Percentiles rank a stretch among this genome's conserved stretches.
These are phyloP conservation scores for Sphaerophoria taeniata DNA, from an alignment of 2,888 invertebrate genomes.

Conservation along the genomic window DNA sequence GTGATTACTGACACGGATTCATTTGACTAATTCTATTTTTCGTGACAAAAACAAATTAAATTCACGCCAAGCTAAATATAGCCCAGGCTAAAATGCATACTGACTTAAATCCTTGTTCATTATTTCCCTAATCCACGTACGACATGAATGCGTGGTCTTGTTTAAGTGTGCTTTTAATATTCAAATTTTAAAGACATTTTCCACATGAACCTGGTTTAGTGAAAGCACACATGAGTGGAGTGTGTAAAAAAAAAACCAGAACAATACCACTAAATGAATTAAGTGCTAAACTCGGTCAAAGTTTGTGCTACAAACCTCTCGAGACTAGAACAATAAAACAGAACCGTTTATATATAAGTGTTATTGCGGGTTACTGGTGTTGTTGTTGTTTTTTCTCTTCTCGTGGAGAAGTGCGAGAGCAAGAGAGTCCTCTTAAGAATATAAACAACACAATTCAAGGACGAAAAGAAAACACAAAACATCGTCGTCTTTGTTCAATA, in stretches of 20 bases:
- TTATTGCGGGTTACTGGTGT: not conserved
- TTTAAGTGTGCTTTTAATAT: constrained; percentile 1
- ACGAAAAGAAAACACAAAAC: constrained; percentile 10
- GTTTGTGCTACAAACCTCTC: not conserved
- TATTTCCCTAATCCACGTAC: not conserved
- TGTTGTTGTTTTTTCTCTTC: not conserved
- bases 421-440: constrained; percentile 18
- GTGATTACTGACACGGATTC: constrained; percentile 62
- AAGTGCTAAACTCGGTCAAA: not conserved
- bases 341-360: not conserved
- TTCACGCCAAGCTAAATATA: constrained; percentile 23
- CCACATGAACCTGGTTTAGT: too few relatives aligned
- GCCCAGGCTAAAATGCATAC: constrained; percentile 1
- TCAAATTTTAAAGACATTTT: not conserved
- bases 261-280: not conserved
- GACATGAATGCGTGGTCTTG: not conserved
- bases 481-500: constrained; percentile 22
- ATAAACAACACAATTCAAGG: constrained; percentile 20
- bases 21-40: constrained; percentile 57
- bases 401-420: not conserved
- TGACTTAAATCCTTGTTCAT: constrained; percentile 10
- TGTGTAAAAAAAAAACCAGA: too few relatives aligned
- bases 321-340: not conserved
- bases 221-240: not conserved
- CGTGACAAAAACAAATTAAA: constrained; percentile 53